Base-by-base conservation (phyloP, 1,140 invertebrate species). In the Belonocnema kinseyi region DNA sequence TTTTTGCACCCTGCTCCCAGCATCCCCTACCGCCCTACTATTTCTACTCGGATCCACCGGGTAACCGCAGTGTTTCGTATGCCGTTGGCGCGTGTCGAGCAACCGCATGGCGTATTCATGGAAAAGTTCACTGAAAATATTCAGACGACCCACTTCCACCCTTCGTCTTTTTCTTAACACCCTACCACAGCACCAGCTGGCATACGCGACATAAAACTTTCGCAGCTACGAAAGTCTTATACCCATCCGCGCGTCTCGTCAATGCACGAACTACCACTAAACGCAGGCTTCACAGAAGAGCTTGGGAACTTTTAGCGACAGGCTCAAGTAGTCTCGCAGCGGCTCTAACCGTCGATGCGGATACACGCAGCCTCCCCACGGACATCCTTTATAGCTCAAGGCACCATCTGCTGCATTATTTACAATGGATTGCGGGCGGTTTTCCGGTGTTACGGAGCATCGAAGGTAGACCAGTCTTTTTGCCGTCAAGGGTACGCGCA, bases 111-210 rank as follows among this genome's bases (percentile, higher is more conserved):
- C 58, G 78, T 85, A 86, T 88, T 87, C 82, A 85, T 84, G 77
- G 75, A 83, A 88, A 88, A 87, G 77, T 88, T 86, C 54, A 58
- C 73, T 73, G 52, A 61, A 80, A 83, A 83, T 87, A 88, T 87
- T 83, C 82, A 82, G 73, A 40, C 79, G 83, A 84, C 80, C 80
- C 70, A 80, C 83, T 86, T 87, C 79, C 77, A 70, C 17, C 50
- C 61, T 71, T 58, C 53, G 21, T 50, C 53, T 54, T 72, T 11
- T 46, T 46, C 70, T 46, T 13, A 13, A 46, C 26, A 14, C 26
- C 26, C 70, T 16, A n/a, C 21, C 13, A n/a, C 26, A 26, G 70
- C 33, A 26, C 21, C 11, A 51, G 13, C 21, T 72, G 70, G 53
- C 74, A 74, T 26, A 76, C 54, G 46, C 58, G 50, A 80, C 74